phyloP scores from a whole-genome alignment of 2,113 vertebrate genomes.

The Conger conger region DNA sequence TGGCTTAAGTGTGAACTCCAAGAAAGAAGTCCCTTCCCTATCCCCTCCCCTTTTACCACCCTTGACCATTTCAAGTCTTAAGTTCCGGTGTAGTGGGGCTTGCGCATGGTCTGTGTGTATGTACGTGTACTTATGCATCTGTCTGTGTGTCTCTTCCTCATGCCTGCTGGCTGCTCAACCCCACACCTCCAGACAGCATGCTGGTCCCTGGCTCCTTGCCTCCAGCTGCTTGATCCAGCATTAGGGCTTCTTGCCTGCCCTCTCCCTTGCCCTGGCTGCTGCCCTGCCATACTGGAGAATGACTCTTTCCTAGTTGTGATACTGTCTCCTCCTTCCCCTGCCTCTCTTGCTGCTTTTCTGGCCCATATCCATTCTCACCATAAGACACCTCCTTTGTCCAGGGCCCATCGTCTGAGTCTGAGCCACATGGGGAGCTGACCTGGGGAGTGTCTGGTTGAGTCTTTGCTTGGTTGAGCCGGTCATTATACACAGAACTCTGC shows the following conservation, averaged over 20 bases:
- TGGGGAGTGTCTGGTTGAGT: constrained; percentile 38
- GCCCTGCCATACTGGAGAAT: constrained; percentile 74
- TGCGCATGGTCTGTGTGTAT: background rate
- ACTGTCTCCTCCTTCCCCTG: constrained; percentile 78
- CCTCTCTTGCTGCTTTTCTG: constrained; percentile 67
- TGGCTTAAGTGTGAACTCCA: constrained; percentile 57
- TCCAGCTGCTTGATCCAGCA: constrained; percentile 57
- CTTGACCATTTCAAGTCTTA: background rate
- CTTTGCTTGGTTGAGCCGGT: constrained; percentile 38
- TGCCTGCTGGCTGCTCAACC: constrained; percentile 79
- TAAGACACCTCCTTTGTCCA: constrained; percentile 74
- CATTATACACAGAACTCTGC: constrained; percentile 14
- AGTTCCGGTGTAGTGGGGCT: background rate
- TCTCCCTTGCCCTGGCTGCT: constrained; percentile 74
- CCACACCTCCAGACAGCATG: constrained; percentile 68
- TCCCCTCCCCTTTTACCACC: background rate
- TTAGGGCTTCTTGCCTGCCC: constrained; percentile 65
- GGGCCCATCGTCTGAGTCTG: constrained; percentile 64
- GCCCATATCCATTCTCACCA: constrained; percentile 74
- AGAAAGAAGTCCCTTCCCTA: constrained; percentile 30
- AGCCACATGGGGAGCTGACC: constrained; percentile 2
- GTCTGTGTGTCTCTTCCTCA: constrained; percentile 32
- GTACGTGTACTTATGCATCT: background rate
- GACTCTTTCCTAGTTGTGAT: constrained; percentile 64
- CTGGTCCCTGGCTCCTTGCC: constrained; percentile 73